Evolutionary conservation across 2,797 vertebrate species (phyloP), one percentile per base, ranked within the genome.

Genomic region (Arctocebus calabarensis): DNA sequence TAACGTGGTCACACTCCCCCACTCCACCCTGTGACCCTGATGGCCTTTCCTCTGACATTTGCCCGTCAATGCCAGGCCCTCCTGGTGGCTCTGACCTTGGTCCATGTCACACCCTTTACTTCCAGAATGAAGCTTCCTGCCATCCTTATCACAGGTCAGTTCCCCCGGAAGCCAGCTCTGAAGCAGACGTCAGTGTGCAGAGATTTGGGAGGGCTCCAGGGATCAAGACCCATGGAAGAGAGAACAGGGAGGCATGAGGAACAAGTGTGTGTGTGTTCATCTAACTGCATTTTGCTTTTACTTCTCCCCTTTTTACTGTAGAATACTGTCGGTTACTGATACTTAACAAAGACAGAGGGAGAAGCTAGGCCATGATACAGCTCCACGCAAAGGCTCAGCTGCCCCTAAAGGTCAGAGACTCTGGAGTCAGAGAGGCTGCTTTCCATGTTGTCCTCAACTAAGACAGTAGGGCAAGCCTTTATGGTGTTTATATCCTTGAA

Each of bases 1-100:
- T 37, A 29, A 0, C 7, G 17, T n/a, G 32, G 14, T 45, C 70
- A 40, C 34, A 4, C 48, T 16, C 13, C 32, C 12, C 22, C 7
- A 34, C n/a, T 22, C 48, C 48, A 52, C 48, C 9, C 52, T 0
- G 0, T 0, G 2, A 17, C 29, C 32, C 25, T 16, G n/a, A 29
- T 37, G 37, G 1, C 20, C 61, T 32, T 37, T 45, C 68, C 59
- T 91, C 34, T 71, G n/a, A 17, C 4, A 29, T 40, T 23, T 40
- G 10, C 59, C 13, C 77, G 1, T 66, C 25, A 9, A 75, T 4
- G 12, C 68, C 40, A 16, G 17, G 32, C 14, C 66, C 27, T 34
- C 45, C 40, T 78, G 4, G 1, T 70, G 40, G 74, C 43, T 48
- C 8, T 6, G 37, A 75, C 16, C 82, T 64, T 23, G 14, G 23